Evolutionary conservation across 2,888 invertebrate genomes (phyloP), one percentile per base, ranked within the genome.

Genomic region (Amphipyra tragopoginis): DNA sequence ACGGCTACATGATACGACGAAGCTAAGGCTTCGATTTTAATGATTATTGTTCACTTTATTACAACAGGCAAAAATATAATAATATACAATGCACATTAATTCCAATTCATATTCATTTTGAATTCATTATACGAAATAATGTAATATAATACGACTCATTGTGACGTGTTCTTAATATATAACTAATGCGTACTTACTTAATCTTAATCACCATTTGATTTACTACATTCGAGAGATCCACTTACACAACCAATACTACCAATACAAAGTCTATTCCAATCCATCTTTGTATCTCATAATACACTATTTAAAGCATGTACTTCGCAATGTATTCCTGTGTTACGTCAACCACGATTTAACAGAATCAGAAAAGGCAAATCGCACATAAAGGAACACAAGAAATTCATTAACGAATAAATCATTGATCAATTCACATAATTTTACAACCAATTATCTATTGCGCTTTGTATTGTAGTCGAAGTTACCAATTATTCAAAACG

Each of bases 191-290:
- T 52, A 58, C 57, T 77, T 74, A 58, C 57, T 77, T 74, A 79
- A 43, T 52, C 75, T 74, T 71, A 69, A 65, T 70, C 75, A 84
- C 75, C 75, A 75, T 73, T 69, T 72, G 70, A 80, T 77, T 78
- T 72, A 72, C 70, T 77, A 76, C 74, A 82, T 85, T 84, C 79
- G 78, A 86, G 87, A 88, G 88, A 89, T 88, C 87, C 84, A 82
- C 79, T 81, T 80, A 85, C 87, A 88, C 88, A 89, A 88, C 86
- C 86, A 82, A 85, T 79, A 77, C 79, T 65, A 77, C 75, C 72
- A 73, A 72, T 67, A 73, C 63, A 59, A 60, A 65, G 65, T 65
- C 34, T 53, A 47, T 56, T 59, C 34, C 34, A 21, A 78, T 57
- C 51, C 21, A 61, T 63, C 44, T 50, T 67, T 64, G 44, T 47